Evolutionary conservation across 2,888 invertebrate genomes (phyloP).

Genomic region (Stegophylla sp.): DNA sequence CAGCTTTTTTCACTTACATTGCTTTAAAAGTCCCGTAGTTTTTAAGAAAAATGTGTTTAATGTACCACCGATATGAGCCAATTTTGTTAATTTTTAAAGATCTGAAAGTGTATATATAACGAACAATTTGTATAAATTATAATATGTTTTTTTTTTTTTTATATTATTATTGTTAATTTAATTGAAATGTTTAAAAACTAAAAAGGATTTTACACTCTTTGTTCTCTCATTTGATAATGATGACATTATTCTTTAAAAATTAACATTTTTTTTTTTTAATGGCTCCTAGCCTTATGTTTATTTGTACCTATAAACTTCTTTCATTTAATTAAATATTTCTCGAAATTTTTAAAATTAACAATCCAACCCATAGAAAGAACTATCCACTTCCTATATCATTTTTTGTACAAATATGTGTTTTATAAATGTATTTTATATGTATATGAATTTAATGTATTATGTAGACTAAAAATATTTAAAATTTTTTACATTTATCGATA

Average conservation of each 20-base stretch:
- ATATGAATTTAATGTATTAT: background rate
- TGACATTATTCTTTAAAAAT: background rate
- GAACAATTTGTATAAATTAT: background rate
- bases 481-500: conserved; percentile 17
- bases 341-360: background rate
- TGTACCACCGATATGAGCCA: background rate
- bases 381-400: background rate
- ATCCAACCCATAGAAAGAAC: background rate
- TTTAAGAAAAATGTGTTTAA: background rate
- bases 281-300: background rate
- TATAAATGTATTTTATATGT: background rate
- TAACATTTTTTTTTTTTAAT: background rate
- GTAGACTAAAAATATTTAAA: conserved; percentile 6
- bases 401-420: conserved; percentile 3
- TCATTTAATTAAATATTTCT: background rate
- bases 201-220: background rate
- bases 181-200: too few relatives aligned
- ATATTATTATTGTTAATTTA: too few relatives aligned
- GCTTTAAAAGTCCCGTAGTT: too few relatives aligned
- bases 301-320: background rate
- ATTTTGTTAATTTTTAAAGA: background rate
- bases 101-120: conserved; percentile 26
- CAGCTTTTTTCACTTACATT: background rate
- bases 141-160: background rate
- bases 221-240: background rate